These are phyloP conservation scores for Cygnus buccinator DNA, from an alignment of 2,113 vertebrate genomes.

Conservation along the genomic window DNA sequence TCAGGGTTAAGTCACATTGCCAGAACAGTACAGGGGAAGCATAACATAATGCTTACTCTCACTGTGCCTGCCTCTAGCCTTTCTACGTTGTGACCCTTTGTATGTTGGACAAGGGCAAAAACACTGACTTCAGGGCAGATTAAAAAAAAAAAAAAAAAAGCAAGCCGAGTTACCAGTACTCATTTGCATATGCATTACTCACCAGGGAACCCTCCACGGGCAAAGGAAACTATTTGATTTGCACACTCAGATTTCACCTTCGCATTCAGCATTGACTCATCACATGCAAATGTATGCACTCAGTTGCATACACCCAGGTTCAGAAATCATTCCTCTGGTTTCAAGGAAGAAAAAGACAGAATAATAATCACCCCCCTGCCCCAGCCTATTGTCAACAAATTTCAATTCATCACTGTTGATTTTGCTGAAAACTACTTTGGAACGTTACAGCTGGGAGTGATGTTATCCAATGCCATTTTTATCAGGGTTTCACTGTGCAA, in stretches of 20 bases:
- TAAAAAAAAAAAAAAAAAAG: slow-evolving; percentile 15
- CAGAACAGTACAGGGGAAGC: background rate
- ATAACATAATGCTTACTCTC: background rate
- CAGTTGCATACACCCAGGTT: background rate
- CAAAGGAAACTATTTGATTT: slow-evolving; percentile 29
- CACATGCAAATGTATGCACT: slow-evolving; percentile 33
- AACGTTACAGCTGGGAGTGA: slow-evolving; percentile 68
- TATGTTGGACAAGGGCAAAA: background rate
- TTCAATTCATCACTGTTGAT: slow-evolving; percentile 79
- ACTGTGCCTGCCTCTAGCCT: background rate
- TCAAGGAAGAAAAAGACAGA: slow-evolving; percentile 57
- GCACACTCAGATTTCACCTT: slow-evolving; percentile 9
- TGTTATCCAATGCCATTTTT: slow-evolving; percentile 81
- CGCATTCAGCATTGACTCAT: background rate
- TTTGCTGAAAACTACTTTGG: slow-evolving; percentile 75
- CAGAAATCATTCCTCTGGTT: slow-evolving; percentile 58
- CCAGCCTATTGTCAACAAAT: slow-evolving; percentile 55
- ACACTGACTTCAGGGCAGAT: fast-evolving
- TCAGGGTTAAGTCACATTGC: background rate
- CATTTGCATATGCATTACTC: background rate
- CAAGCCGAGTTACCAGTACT: background rate
- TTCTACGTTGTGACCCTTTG: background rate
- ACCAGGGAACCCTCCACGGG: background rate
- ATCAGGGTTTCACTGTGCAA: slow-evolving; percentile 75
- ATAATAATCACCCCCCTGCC: slow-evolving; percentile 20